These are phyloP conservation scores for Oceanodroma tethys DNA, from an alignment of 2,113 vertebrate genomes.

Conservation along the genomic window DNA sequence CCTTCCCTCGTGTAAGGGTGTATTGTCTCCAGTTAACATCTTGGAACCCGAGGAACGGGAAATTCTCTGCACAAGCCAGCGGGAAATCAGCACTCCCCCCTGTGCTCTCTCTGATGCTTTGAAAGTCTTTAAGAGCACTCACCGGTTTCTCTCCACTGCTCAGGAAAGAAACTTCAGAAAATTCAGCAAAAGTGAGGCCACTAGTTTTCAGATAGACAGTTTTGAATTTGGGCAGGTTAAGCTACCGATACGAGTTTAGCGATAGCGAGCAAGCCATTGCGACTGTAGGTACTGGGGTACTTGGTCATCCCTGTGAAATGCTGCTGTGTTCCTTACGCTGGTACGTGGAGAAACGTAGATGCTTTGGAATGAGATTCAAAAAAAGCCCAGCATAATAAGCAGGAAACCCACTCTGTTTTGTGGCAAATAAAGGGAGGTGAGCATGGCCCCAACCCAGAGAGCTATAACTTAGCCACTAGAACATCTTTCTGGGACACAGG, in stretches of 20 bases:
- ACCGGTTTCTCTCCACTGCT: not conserved
- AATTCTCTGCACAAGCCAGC: not conserved
- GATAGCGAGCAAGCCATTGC: rapidly evolving
- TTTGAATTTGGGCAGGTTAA: not conserved
- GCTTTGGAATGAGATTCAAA: not conserved
- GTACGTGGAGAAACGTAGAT: not conserved
- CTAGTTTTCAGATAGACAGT: not conserved
- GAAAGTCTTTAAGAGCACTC: not conserved
- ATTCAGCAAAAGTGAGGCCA: not conserved
- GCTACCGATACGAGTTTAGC: rapidly evolving
- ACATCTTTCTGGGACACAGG: not conserved
- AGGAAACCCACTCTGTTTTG: not conserved
- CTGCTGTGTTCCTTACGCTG: not conserved
- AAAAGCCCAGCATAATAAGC: not conserved
- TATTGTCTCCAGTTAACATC: not conserved
- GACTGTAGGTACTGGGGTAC: not conserved
- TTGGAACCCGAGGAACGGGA: not conserved
- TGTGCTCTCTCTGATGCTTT: not conserved
- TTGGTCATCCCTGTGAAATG: not conserved
- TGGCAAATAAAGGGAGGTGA: not conserved
- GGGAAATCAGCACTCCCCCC: not conserved
- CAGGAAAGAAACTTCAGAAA: not conserved
- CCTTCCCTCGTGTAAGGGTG: not conserved
- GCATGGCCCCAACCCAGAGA: not conserved
- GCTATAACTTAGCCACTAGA: not conserved